These are phyloP conservation scores for Micromesistius poutassou DNA, from an alignment of 2,797 vertebrate species.

Conservation along the genomic window DNA sequence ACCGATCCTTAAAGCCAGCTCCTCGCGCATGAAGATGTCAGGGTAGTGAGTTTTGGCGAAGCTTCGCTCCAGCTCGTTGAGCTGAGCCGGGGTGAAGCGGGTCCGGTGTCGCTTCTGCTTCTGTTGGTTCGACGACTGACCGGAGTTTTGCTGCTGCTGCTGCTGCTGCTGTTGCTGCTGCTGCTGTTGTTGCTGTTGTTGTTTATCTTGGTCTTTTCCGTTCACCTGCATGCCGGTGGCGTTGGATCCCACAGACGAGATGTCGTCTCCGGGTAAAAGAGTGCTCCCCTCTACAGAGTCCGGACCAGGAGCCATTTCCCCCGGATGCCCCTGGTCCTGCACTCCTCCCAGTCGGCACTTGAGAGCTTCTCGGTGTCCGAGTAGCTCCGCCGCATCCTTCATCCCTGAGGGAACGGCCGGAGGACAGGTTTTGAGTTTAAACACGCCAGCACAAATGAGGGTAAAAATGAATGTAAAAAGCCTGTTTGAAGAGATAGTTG, in stretches of 20 bases:
- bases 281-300: conserved; percentile 92
- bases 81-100: conserved; percentile 96
- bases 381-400: conserved; percentile 94
- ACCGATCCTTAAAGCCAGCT: conserved; percentile 93
- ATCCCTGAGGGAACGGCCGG: conserved; percentile 79
- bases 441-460: conserved; percentile 12
- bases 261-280: conserved; percentile 91
- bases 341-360: conserved; percentile 91
- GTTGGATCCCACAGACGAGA: conserved; percentile 88
- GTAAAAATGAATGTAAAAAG: not conserved
- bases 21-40: conserved; percentile 98
- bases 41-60: conserved; percentile 99
- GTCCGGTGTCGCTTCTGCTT: conserved; percentile 98
- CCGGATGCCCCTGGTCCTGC: conserved; percentile 86
- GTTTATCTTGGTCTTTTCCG: conserved; percentile 92
- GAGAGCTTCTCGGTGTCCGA: conserved; percentile 93
- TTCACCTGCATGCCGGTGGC: conserved; percentile 84
- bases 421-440: conserved; percentile 29
- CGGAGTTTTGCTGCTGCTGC: conserved; percentile 91
- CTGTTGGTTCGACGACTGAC: conserved; percentile 84
- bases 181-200: conserved; percentile 72
- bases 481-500: not conserved
- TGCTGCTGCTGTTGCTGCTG: conserved; percentile 79
- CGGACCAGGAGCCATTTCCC: conserved; percentile 87
- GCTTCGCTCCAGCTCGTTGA: conserved; percentile 97